Base-by-base conservation (phyloP, 1,140 invertebrate genomes). In the Leptinotarsa lineolata region DNA sequence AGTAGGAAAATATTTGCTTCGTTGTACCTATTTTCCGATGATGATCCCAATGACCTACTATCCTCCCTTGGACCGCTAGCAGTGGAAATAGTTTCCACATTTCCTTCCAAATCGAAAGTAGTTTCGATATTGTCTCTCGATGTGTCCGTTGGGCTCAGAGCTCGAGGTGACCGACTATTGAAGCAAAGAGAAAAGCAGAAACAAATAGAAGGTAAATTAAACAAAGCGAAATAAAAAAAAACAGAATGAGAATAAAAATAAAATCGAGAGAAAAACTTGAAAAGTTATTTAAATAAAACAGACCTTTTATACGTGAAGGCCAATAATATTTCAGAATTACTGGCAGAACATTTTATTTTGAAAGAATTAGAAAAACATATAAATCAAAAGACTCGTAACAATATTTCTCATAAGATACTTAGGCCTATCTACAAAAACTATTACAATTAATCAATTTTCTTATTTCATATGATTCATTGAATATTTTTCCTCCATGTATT, bases 71-170 rank as follows among this genome's bases (percentile, higher is more conserved):
- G 77, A 20, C 81, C 82, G 73, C 84, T 85, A 48, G 81, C 79
- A 18, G 82, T 83, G 16, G 84, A 85, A 71, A 83, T 90, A 12
- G 91, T 93, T 83, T 96, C 94, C 68, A 95, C 91, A 85, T 95
- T 95, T 30, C 92, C 92, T 74, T 94, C 92, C 68, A 92, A 86
- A 85, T 94, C 93, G 83, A 94, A 94, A 3, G 92, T 94, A 5
- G 92, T 94, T 82, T 94, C 93, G 76, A 92, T 93, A 86, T 93
- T 93, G 83, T 92, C 91, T 67, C 86, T 84, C 63, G 83, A 81
- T 74, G 82, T 74, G 59, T 83, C 81, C 18, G 79, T 79, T 13
- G 83, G 82, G 73, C 84, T 85, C 66, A 84, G 73, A 71, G 84
- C 81, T 46, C 82, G 76, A 20, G 83, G 82, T 21, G 83, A 84